These are phyloP conservation scores for Pagrus major DNA, from an alignment of 2,113 vertebrate genomes.

Conservation along the genomic window DNA sequence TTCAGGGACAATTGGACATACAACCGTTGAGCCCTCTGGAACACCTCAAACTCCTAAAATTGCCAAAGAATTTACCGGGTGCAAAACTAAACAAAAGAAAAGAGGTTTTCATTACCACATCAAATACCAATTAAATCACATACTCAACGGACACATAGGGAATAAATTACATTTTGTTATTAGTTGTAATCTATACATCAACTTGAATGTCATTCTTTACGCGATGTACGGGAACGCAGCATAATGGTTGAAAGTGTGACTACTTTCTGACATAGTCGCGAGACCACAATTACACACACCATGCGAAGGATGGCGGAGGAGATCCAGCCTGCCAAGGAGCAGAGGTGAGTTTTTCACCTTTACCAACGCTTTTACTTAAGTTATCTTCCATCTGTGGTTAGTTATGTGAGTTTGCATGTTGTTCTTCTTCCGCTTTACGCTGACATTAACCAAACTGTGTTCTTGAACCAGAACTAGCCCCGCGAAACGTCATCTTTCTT, in stretches of 20 bases:
- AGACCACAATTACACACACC: background rate
- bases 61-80: background rate
- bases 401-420: background rate
- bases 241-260: background rate
- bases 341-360: constrained; percentile 39
- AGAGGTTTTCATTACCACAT: fast-evolving
- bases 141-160: background rate
- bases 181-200: background rate
- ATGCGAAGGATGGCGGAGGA: constrained; percentile 79
- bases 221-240: constrained; percentile 35
- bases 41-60: background rate
- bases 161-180: background rate
- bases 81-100: fast-evolving
- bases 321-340: constrained; percentile 38
- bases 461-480: background rate
- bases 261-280: background rate
- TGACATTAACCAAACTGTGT: background rate
- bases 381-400: background rate
- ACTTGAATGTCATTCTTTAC: background rate
- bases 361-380: background rate
- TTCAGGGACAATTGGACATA: background rate
- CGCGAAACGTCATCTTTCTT: background rate
- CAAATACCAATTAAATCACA: too few species aligned
- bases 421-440: background rate
- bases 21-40: fast-evolving